Evolutionary conservation across 2,888 invertebrate genomes (phyloP).

Genomic region (Chymomyza fuscimana): DNA sequence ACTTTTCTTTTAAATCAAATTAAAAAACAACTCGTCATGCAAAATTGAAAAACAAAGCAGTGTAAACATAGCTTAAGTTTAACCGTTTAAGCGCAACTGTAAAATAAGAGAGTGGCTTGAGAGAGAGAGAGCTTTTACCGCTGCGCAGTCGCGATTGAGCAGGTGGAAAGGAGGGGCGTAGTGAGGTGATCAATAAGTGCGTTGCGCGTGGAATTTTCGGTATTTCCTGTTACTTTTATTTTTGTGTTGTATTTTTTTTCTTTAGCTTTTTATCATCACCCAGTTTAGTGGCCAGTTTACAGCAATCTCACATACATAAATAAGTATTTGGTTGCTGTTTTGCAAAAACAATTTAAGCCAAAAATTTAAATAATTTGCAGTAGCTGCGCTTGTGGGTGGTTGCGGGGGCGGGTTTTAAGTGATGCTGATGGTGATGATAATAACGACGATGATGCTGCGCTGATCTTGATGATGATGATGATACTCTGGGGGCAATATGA

Average conservation of each 20-base stretch:
- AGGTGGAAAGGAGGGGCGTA: no score
- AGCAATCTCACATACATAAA: constrained; percentile 36
- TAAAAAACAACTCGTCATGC: no score
- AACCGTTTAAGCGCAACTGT: background rate
- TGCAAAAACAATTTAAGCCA: constrained; percentile 2
- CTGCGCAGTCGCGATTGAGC: background rate
- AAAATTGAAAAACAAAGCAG: background rate
- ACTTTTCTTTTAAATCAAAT: no score
- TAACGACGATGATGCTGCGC: background rate
- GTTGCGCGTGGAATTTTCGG: constrained; percentile 38
- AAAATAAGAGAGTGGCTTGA: background rate
- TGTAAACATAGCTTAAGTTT: background rate
- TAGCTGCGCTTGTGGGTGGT: background rate
- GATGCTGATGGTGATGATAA: background rate
- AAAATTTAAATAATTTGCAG: background rate
- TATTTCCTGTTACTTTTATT: constrained; percentile 40
- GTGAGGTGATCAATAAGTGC: background rate
- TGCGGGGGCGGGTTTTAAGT: background rate
- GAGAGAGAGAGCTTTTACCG: background rate
- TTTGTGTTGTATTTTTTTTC: background rate
- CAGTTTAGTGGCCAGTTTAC: constrained; percentile 30
- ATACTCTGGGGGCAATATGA: constrained; percentile 22
- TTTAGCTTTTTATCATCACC: constrained; percentile 11
- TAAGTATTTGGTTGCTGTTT: background rate
- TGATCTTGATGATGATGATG: constrained; percentile 1